Base-by-base conservation (phyloP, 1,140 invertebrate genomes). In the Drosophila nigromelanica region DNA sequence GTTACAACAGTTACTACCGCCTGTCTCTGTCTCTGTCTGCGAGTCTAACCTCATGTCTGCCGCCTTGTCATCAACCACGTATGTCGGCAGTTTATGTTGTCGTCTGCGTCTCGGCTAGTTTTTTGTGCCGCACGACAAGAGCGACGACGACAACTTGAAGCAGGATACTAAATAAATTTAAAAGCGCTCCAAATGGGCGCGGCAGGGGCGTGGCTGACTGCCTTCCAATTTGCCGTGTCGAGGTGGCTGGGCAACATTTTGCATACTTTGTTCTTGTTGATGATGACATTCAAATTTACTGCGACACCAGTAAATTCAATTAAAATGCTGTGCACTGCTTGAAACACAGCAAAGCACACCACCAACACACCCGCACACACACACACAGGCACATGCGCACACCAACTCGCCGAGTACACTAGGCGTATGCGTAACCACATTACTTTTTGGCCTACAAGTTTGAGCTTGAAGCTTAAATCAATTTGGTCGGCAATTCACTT, bases 281-380 rank as follows among this genome's bases (percentile, higher is more conserved):
- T 71, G 71, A 78, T 78, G 72, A 87, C 77, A 78, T 79, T 79
- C 55, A 75, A 80, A 76, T 78, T 73, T 70, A 67, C 71, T 85
- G 64, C 76, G 72, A 85, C 78, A 85, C 70, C 72, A 89, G 78
- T 68, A 76, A 89, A 90, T 89, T 89, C 78, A 89, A 89, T 89
- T 89, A 89, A 89, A 89, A 89, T 70, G 51, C 66, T 79, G 63
- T 73, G 66, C 66, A 64, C 56, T 55, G 67, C 59, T 70, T 75
- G 45, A 35, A 50, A 47, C 15, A 40, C 4, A 51, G 11, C 30
- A 21, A 18, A 18, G 1, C 18, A 18, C 18, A 18, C 18, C 18
- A 18, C 18, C 18, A 18, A 18, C 18, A 18, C 18, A 18, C 18
- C 18, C 18, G 18, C 33, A 15, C 8, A 33, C 12, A 14, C 7